A percentile compares a stretch with the other conserved stretches of the same genome.
phyloP scores from a whole-genome alignment of 2,797 vertebrate species.

The Hippoglossus hippoglossus region DNA sequence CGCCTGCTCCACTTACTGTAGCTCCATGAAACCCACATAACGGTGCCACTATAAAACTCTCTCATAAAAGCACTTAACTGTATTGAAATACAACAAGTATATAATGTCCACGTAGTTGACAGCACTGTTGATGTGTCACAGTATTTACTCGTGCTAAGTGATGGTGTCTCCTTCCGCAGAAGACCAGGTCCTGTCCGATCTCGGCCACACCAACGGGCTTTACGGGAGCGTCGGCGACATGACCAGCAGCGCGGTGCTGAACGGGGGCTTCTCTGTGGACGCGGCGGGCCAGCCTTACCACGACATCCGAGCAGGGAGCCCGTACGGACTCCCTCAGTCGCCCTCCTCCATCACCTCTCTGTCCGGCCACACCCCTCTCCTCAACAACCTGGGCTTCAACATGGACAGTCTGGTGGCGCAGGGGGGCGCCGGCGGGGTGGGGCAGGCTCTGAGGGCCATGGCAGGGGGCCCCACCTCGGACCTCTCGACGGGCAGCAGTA shows the following conservation, averaged over 20 bases:
- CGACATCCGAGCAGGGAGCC: slow-evolving; percentile 94
- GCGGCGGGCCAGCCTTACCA: slow-evolving; percentile 93
- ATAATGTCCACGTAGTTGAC: slow-evolving; percentile 44
- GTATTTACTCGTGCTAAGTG: slow-evolving; percentile 52
- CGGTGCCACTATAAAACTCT: slow-evolving; percentile 52
- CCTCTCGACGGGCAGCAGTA: slow-evolving; percentile 98
- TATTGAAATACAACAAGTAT: slow-evolving; percentile 70
- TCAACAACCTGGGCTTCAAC: slow-evolving; percentile 93
- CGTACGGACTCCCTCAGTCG: slow-evolving; percentile 95
- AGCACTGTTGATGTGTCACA: slow-evolving; percentile 36
- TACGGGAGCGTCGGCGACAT: slow-evolving; percentile 91
- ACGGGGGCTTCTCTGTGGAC: slow-evolving; percentile 92
- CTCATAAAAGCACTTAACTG: slow-evolving; percentile 71
- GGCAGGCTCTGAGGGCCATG: slow-evolving; percentile 94
- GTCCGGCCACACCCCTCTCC: slow-evolving; percentile 92
- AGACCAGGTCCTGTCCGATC: slow-evolving; percentile 96
- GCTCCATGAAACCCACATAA: slow-evolving; percentile 42
- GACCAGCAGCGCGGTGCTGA: slow-evolving; percentile 88
- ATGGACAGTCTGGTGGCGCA: slow-evolving; percentile 92
- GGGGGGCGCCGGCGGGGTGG: slow-evolving; percentile 90
- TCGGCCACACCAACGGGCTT: slow-evolving; percentile 91
- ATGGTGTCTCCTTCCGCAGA: slow-evolving; percentile 81
- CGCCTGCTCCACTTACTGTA: slow-evolving; percentile 27
- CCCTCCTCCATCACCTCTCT: slow-evolving; percentile 95
- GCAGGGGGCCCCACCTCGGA: slow-evolving; percentile 95